These are phyloP conservation scores for Teinopalpus imperialis DNA, from an alignment of 2,888 invertebrate genomes.

Conservation along the genomic window DNA sequence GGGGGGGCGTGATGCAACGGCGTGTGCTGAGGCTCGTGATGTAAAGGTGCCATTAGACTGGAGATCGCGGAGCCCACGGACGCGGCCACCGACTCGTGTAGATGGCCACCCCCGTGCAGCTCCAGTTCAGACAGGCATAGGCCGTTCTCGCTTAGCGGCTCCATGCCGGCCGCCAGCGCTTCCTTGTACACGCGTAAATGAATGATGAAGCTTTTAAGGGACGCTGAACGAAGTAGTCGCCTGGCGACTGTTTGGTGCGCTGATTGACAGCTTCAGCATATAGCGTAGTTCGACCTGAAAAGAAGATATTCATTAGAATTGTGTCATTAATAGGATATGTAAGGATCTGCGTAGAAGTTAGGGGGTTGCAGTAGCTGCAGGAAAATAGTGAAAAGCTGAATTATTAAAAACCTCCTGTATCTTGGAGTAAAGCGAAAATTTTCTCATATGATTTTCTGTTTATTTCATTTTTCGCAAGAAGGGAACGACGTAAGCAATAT, in stretches of 20 bases:
- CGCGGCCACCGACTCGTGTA: slow-evolving; percentile 77
- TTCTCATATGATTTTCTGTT: too few species aligned
- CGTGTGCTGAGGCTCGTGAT: slow-evolving; percentile 81
- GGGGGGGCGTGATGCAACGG: slow-evolving; percentile 83
- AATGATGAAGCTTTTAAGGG: slow-evolving; percentile 66
- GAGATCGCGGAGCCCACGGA: slow-evolving; percentile 80
- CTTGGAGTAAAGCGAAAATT: too few species aligned
- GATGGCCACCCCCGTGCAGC: slow-evolving; percentile 73
- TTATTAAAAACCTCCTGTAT: too few species aligned
- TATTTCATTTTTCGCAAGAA: too few species aligned
- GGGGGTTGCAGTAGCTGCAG: too few species aligned
- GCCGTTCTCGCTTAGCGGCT: slow-evolving; percentile 86
- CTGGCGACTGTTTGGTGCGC: slow-evolving; percentile 27
- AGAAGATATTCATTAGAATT: neutral
- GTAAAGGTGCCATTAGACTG: slow-evolving; percentile 78
- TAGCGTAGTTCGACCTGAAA: slow-evolving; percentile 14
- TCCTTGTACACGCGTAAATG: slow-evolving; percentile 82
- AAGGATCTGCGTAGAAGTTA: too few species aligned
- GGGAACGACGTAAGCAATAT: too few species aligned
- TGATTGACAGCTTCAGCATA: slow-evolving; percentile 17
- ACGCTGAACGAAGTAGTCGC: slow-evolving; percentile 42
- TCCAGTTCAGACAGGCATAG: slow-evolving; percentile 89
- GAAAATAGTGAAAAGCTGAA: too few species aligned
- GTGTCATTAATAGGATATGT: too few species aligned
- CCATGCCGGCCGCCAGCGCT: slow-evolving; percentile 85